Evolutionary conservation across 2,888 invertebrate genomes (phyloP), one percentile per base, ranked within the genome.

Genomic region (Brachylomia viminalis): DNA sequence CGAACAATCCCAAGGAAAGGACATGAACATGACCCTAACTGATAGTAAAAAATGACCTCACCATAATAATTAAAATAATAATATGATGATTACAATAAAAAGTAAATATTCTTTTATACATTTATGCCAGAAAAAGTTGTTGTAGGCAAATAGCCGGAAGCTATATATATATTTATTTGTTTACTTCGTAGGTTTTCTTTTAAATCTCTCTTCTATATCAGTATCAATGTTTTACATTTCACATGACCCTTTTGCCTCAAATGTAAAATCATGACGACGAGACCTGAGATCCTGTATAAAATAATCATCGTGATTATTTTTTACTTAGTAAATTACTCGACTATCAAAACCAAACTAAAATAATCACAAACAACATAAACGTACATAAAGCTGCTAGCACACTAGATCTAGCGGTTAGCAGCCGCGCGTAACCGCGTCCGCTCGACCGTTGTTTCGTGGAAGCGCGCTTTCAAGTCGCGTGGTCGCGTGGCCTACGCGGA

Each of bases 401-500:
- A 85, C 87, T 77, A 75, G 77, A 83, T 76, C 76, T 56, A 82
- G 84, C 79, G 71, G 69, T 67, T 52, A 49, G 69, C 89, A 83
- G 85, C 75, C 91, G 80, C 80, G 87, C 86, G 91, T 87, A 87
- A 86, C 88, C 85, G 87, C 87, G 89, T 82, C 79, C 90, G 88
- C 85, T 86, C 90, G 87, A 86, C 82, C 92, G 88, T 87, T 49
- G 76, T 87, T 92, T 93, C 93, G 86, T 79, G 80, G 93, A 93
- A 93, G 70, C 83, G 71, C 86, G 82, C 93, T 93, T 93, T 93
- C 92, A 93, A 71, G 81, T 85, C 79, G 82, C 77, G 75, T 77
- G 61, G 69, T 61, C 72, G 76, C 72, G 67, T 67, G 75, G 42
- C 59, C 52, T 79, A 74, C 84, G 74, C 73, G 79, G 83, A 85